These are phyloP conservation scores for Schizopygopsis pylzovi DNA, from an alignment of 2,797 vertebrate genomes.

Conservation along the genomic window DNA sequence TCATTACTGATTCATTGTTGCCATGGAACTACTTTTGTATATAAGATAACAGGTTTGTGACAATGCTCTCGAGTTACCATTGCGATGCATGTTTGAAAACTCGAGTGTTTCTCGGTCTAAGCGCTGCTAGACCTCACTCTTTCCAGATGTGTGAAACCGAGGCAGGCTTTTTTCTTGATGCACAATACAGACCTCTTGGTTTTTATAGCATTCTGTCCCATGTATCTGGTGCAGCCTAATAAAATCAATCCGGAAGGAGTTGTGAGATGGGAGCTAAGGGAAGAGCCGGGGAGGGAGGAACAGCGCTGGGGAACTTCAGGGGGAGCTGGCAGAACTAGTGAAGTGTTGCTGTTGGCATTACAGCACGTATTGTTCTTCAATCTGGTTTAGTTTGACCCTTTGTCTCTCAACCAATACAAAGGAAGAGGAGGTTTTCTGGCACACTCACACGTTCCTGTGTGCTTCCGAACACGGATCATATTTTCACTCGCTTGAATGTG, in stretches of 20 bases:
- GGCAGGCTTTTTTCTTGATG: conserved; percentile 68
- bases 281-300: conserved; percentile 51
- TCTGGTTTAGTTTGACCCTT: conserved; percentile 65
- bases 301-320: conserved; percentile 58
- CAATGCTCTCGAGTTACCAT: conserved; percentile 24
- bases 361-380: conserved; percentile 74
- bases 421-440: conserved; percentile 32
- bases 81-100: not conserved
- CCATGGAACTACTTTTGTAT: conserved; percentile 23
- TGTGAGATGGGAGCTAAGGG: conserved; percentile 37
- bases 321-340: conserved; percentile 47
- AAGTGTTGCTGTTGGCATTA: conserved; percentile 76
- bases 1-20: conserved; percentile 41
- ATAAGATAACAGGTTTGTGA: conserved; percentile 15
- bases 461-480: conserved; percentile 33
- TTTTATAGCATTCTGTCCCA: conserved; percentile 8
- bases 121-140: conserved; percentile 56
- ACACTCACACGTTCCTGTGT: conserved; percentile 46
- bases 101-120: conserved; percentile 52
- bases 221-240: conserved; percentile 34
- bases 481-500: conserved; percentile 24
- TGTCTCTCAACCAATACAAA: conserved; percentile 63
- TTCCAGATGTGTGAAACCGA: conserved; percentile 76
- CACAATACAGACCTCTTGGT: conserved; percentile 66
- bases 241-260: conserved; percentile 39